Evolutionary conservation across 2,888 invertebrate species (phyloP), one percentile per base, ranked within the genome.

Genomic region (Eristalinus sepulchralis): DNA sequence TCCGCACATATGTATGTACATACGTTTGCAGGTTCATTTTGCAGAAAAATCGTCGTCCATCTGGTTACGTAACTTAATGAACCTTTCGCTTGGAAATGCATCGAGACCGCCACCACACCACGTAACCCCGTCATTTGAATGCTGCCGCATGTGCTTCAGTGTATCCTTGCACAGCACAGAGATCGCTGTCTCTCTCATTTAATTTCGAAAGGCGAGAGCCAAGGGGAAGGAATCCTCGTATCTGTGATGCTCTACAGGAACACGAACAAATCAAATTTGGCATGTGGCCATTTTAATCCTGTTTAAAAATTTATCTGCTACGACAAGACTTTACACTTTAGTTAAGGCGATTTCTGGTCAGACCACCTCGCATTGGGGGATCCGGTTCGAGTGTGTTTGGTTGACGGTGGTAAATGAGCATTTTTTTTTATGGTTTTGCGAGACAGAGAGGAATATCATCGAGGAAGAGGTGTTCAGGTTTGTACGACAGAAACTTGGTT

Each of bases 231-330:
- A 22, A 57, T 27, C 24, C 47, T 47, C 22, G 75, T 60, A 71
- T 76, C 70, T 66, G 64, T 27, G 34, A 34, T 73, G 33, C 57
- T 60, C 34, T 62, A 55, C 24, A 22, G 53, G 53, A 53, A 68
- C 24, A 81, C 62, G 63, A 76, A 64, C 66, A 68, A 85, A 81
- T 85, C 85, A 77, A 85, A 81, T 85, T 85, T 85, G 82, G 85
- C 85, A 85, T 85, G 77, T 77, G 73, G 82, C 82, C 85, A 85
- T 82, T 85, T 81, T 81, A 77, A 85, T 81, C 77, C 60, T 64
- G 64, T 82, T 76, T 71, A 63, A 81, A 85, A 85, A 82, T 72
- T 73, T 62, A 76, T 67, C 47, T 55, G 36, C 62, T 57, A 55
- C 70, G 75, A 67, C 66, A 84, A 71, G 84, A 80, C 76, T 84